These are phyloP conservation scores for Pomatorhinus ruficollis DNA, from an alignment of 2,113 vertebrate species.

Conservation along the genomic window DNA sequence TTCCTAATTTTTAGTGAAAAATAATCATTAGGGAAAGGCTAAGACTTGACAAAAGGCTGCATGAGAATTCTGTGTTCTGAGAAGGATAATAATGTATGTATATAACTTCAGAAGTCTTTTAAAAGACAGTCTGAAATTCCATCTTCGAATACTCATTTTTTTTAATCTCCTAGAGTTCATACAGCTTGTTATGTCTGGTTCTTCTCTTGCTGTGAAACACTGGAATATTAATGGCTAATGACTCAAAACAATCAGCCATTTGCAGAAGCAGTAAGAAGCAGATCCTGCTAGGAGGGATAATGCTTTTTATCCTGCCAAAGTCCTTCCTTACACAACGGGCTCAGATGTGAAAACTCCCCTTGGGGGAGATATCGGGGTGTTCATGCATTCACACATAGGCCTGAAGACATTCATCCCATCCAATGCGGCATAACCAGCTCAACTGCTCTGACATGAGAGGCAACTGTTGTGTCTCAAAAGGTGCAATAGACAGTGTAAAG, in stretches of 20 bases:
- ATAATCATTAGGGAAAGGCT: not conserved
- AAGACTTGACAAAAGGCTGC: not conserved
- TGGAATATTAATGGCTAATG: not conserved
- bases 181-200: not conserved
- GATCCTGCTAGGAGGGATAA: fast-evolving
- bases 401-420: not conserved
- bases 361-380: not conserved
- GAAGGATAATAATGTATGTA: not conserved
- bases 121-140: not conserved
- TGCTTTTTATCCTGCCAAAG: not conserved
- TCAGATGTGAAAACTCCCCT: not conserved
- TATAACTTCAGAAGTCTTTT: not conserved
- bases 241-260: not conserved
- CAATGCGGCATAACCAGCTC: not conserved
- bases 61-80: not conserved
- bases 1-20: not conserved
- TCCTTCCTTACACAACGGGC: fast-evolving
- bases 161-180: not conserved
- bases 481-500: not conserved
- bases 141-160: not conserved
- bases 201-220: not conserved
- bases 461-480: not conserved
- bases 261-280: not conserved
- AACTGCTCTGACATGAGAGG: not conserved
- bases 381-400: fast-evolving